Evolutionary conservation across 1,140 invertebrate genomes (phyloP).

Genomic region (Drosophila bocqueti): DNA sequence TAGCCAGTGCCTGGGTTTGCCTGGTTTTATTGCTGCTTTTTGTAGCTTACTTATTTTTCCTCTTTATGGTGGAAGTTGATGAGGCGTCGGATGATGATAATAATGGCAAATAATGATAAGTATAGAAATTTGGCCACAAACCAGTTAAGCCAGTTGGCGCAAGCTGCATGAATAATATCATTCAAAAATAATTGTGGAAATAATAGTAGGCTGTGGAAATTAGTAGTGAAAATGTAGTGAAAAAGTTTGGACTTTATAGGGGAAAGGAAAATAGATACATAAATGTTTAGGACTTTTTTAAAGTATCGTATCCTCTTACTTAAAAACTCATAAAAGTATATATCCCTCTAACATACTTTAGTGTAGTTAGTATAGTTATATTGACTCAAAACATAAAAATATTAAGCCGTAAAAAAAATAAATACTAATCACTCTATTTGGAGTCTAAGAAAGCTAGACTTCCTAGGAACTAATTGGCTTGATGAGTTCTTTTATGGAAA

Average conservation of each 20-base stretch:
- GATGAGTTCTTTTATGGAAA: not conserved
- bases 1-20: constrained; percentile 6
- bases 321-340: no score
- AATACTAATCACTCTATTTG: not conserved
- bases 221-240: not conserved
- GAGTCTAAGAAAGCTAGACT: not conserved
- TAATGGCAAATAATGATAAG: constrained; percentile 57
- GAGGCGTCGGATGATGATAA: constrained; percentile 37
- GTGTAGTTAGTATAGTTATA: no score
- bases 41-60: constrained; percentile 28
- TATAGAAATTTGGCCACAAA: constrained; percentile 46
- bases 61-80: constrained; percentile 23
- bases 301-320: no score
- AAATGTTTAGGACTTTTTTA: no score
- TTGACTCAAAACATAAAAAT: no score
- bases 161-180: constrained; percentile 1
- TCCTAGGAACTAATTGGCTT: constrained; percentile 1
- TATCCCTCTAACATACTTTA: no score
- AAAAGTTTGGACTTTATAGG: not conserved
- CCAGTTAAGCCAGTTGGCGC: constrained; percentile 42
- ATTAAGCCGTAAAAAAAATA: no score
- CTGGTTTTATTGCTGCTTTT: constrained; percentile 17
- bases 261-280: no score
- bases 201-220: not conserved
- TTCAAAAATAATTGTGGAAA: constrained; percentile 8